Evolutionary conservation across 2,888 invertebrate genomes (phyloP).

Genomic region (Hydraecia micacea): DNA sequence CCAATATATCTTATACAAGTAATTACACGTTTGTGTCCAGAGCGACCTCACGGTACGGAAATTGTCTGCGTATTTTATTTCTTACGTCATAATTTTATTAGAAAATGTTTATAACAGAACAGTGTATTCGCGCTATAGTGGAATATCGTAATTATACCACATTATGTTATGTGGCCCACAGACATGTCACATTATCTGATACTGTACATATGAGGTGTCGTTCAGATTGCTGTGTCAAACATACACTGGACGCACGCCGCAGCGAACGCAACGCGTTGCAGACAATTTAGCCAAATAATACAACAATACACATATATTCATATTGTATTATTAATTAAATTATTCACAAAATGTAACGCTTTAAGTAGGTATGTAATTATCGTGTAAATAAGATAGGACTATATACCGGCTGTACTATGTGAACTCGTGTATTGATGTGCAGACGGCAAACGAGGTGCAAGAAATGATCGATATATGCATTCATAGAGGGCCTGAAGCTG

Average conservation of each 20-base stretch:
- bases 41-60: neutral
- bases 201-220: constrained; percentile 39
- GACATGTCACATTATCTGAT: constrained; percentile 20
- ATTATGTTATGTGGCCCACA: constrained; percentile 26
- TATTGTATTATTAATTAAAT: constrained; percentile 47
- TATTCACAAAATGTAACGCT: constrained; percentile 74
- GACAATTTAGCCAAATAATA: constrained; percentile 61
- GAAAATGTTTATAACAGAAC: neutral
- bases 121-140: neutral
- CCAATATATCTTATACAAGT: constrained; percentile 6
- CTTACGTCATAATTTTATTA: constrained; percentile 5
- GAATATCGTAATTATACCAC: neutral
- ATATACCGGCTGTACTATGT: constrained; percentile 20
- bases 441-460: neutral
- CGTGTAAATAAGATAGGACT: constrained; percentile 57
- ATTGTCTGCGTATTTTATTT: neutral
- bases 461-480: neutral
- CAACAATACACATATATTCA: constrained; percentile 56
- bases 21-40: neutral
- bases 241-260: constrained; percentile 12
- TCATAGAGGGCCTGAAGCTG: neutral
- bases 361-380: constrained; percentile 68
- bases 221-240: constrained; percentile 29
- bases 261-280: constrained; percentile 28
- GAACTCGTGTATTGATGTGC: constrained; percentile 1